Base-by-base conservation (phyloP, 2,797 vertebrate species). In the Falco berigora region DNA sequence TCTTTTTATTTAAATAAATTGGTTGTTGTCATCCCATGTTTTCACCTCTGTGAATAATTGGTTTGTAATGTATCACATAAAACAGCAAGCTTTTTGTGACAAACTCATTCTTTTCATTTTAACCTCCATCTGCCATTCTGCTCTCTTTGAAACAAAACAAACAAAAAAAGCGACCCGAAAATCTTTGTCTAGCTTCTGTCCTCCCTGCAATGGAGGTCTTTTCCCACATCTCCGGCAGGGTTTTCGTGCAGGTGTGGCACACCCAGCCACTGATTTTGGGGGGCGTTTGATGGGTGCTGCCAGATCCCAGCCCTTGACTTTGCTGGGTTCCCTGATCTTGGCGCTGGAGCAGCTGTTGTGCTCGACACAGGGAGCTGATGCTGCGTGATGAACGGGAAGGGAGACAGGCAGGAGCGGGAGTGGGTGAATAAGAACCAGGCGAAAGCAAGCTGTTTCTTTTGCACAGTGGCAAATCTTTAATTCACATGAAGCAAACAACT, bases 121-220 rank as follows among this genome's bases (percentile, higher is more conserved):
- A 40, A 68, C 73, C 21, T 82, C 46, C 36, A 40, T 69, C 56
- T 92, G 67, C 62, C 6, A 18, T 34, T 34, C 10, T 21, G 15
- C 62, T 77, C 14, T 38, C n/a, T 81, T 58, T n/a, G 46, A 34
- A 55, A 52, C 21, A 46, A 17, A 8, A 9, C 24, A 15, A 19
- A 9, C 44, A 30, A 49, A 23, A n/a, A 28, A 32, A 24, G 13
- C 30, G n/a, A 40, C 16, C 36, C 20, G 61, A 72, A 75, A 53
- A 59, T 66, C 78, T 21, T 34, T 67, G 10, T 27, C 49, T 62
- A 42, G 49, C 49, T 71, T 42, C 36, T 56, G 24, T 21, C 42
- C 34, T 72, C 6, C n/a, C 42, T 0, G 0, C 23, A 14, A 2
- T 1, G 6, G 24, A 40, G 21, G 6, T 78, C 16, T 61, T 32